phyloP scores from a whole-genome alignment of 2,888 invertebrate genomes.

The Apotomis turbidana region DNA sequence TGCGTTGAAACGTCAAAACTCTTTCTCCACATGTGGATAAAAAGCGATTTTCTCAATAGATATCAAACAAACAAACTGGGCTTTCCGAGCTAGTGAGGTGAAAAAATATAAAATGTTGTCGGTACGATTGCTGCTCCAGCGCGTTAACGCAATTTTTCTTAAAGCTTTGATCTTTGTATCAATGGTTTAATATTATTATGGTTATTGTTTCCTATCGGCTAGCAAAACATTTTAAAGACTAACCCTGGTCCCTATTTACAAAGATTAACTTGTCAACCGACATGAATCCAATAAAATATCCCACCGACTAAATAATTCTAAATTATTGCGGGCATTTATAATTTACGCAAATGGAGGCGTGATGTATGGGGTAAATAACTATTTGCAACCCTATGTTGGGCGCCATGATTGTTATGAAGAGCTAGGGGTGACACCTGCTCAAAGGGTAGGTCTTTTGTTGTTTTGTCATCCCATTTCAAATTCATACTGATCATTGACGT shows the following conservation, averaged over 20 bases:
- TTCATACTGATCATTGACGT: not conserved
- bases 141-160: too few relatives aligned
- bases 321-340: conserved; percentile 77
- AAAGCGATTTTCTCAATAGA: too few relatives aligned
- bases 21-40: too few relatives aligned
- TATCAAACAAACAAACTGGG: too few relatives aligned
- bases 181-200: too few relatives aligned
- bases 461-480: not conserved
- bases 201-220: not conserved
- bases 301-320: conserved; percentile 73
- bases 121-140: too few relatives aligned
- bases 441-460: conserved; percentile 49
- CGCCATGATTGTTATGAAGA: conserved; percentile 66
- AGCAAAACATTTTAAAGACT: not conserved
- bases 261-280: conserved; percentile 36
- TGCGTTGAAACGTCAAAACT: too few relatives aligned
- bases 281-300: conserved; percentile 34
- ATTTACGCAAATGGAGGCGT: conserved; percentile 71
- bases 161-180: too few relatives aligned
- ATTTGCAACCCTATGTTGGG: conserved; percentile 79
- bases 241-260: not conserved
- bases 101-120: too few relatives aligned
- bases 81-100: too few relatives aligned
- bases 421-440: conserved; percentile 73
- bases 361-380: conserved; percentile 80